phyloP scores from a whole-genome alignment of 2,888 invertebrate genomes.

The Orthosia gothica region DNA sequence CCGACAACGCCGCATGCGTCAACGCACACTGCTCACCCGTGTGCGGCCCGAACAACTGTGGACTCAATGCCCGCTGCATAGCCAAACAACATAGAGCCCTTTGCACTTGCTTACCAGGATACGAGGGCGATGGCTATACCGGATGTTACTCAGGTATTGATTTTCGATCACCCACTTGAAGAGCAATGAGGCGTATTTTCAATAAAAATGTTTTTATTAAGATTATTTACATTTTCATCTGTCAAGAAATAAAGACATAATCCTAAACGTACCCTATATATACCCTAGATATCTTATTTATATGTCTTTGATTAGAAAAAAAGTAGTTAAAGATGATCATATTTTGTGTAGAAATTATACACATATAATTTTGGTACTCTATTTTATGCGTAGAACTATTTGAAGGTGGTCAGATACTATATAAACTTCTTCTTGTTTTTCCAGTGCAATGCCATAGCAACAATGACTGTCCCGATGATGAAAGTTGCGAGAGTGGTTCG shows the following conservation, averaged over 20 bases:
- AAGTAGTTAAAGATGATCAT: background rate
- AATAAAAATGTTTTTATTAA: background rate
- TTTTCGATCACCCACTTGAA: background rate
- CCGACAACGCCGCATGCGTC: slow-evolving; percentile 96
- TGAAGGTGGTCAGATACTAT: background rate
- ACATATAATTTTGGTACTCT: background rate
- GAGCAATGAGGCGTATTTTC: background rate
- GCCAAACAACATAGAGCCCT: slow-evolving; percentile 95
- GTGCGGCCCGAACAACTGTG: slow-evolving; percentile 94
- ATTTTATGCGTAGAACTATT: background rate
- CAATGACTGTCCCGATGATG: slow-evolving; percentile 95
- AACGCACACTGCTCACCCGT: slow-evolving; percentile 94
- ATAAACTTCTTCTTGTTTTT: slow-evolving; percentile 66
- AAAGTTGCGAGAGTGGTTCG: slow-evolving; percentile 96
- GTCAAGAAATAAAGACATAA: background rate
- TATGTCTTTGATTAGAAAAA: too few relatives aligned
- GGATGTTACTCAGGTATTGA: slow-evolving; percentile 94
- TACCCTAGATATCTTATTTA: too few relatives aligned
- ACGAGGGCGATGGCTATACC: slow-evolving; percentile 95
- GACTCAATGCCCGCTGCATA: slow-evolving; percentile 95
- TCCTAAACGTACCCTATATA: too few relatives aligned
- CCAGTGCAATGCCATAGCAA: slow-evolving; percentile 96
- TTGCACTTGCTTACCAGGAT: slow-evolving; percentile 96
- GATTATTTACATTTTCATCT: background rate
- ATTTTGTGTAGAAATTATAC: background rate